Conservation (phyloP, 2,113 vertebrate species). For the Etheostoma spectabile region DNA sequence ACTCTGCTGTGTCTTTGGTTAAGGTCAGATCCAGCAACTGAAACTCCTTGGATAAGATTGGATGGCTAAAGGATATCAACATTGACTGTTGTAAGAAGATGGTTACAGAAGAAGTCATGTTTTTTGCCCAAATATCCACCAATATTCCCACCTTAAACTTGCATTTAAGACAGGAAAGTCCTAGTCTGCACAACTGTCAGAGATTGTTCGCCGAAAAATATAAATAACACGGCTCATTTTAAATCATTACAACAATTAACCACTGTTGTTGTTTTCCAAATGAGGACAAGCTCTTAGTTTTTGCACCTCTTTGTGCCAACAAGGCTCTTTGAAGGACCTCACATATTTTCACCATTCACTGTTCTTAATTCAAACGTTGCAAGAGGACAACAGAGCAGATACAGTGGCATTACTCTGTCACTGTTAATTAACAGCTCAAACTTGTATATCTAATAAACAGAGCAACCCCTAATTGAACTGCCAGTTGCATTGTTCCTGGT, state of each 20-base stretch:
- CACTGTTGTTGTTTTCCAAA: neutral
- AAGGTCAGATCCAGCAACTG: neutral
- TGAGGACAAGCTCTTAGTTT: neutral
- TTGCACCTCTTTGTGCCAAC: neutral
- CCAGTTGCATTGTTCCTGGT: slow-evolving; percentile 59
- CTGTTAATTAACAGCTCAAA: slow-evolving; percentile 60
- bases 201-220: neutral
- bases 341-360: slow-evolving; percentile 6
- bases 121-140: neutral
- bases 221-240: neutral
- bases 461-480: slow-evolving; percentile 65
- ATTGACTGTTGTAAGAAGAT: neutral
- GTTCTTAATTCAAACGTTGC: slow-evolving; percentile 12
- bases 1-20: neutral
- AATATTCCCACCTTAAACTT: neutral
- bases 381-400: slow-evolving; percentile 5
- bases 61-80: neutral
- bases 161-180: neutral
- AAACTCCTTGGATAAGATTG: neutral
- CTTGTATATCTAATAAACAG: slow-evolving; percentile 51
- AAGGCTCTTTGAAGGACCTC: neutral
- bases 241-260: neutral
- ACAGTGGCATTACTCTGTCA: slow-evolving; percentile 12
- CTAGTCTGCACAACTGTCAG: neutral
- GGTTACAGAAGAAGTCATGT: neutral